These are phyloP conservation scores for Drosophila willistoni DNA, from an alignment of 1,140 invertebrate species.

Conservation along the genomic window DNA sequence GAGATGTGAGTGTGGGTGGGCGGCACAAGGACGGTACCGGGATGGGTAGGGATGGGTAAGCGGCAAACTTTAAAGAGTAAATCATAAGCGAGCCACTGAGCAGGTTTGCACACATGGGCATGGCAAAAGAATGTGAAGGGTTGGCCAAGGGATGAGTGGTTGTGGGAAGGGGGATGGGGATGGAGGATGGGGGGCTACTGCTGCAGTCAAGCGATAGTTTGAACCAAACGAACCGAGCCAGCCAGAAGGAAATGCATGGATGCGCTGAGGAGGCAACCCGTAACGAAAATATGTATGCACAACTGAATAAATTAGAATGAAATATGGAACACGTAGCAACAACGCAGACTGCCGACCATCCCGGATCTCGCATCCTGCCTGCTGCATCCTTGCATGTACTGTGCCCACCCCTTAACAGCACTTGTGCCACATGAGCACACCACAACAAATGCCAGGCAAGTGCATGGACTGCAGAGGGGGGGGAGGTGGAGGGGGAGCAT, in stretches of 20 bases:
- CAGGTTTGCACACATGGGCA: slow-evolving; percentile 20
- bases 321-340: slow-evolving; percentile 79
- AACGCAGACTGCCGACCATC: slow-evolving; percentile 39
- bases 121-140: background rate
- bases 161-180: slow-evolving; percentile 25
- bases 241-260: slow-evolving; percentile 80
- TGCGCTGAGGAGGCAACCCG: slow-evolving; percentile 76
- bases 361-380: background rate
- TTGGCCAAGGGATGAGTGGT: slow-evolving; percentile 18
- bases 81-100: slow-evolving; percentile 75
- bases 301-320: slow-evolving; percentile 82
- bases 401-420: slow-evolving; percentile 21
- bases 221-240: slow-evolving; percentile 78
- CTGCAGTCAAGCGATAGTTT: slow-evolving; percentile 76
- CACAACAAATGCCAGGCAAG: slow-evolving; percentile 59
- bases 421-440: slow-evolving; percentile 59
- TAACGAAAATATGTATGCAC: slow-evolving; percentile 81
- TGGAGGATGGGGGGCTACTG: slow-evolving; percentile 30
- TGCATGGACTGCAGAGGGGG: slow-evolving; percentile 21
- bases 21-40: background rate
- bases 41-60: slow-evolving; percentile 10
- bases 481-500: background rate
- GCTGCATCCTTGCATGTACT: background rate
- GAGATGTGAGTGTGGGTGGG: slow-evolving; percentile 41
- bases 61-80: slow-evolving; percentile 71